These are phyloP conservation scores for Cistogaster globosa DNA, from an alignment of 2,888 invertebrate species.

Conservation along the genomic window DNA sequence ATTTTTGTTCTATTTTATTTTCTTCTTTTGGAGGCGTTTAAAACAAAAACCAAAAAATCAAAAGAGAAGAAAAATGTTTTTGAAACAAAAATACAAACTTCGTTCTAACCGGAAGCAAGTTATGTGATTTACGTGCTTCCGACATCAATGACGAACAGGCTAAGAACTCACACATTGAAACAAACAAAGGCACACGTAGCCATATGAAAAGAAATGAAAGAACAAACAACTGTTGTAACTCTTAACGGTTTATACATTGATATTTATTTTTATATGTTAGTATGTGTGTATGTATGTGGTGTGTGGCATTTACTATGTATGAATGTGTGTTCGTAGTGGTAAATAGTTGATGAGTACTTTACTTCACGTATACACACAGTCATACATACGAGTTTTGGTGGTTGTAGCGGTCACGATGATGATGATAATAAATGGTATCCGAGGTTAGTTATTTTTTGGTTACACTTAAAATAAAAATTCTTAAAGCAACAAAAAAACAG, in stretches of 20 bases:
- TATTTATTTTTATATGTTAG: not conserved
- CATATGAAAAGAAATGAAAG: conserved; percentile 4
- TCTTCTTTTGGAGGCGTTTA: conserved; percentile 39
- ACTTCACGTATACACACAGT: conserved; percentile 13
- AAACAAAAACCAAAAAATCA: conserved; percentile 14
- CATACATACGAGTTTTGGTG: conserved; percentile 11
- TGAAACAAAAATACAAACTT: conserved; percentile 57
- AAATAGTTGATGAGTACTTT: conserved; percentile 33
- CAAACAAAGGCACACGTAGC: not conserved
- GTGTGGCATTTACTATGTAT: not conserved
- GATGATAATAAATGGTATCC: conserved; percentile 69
- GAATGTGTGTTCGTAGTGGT: conserved; percentile 1
- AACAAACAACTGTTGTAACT: conserved; percentile 48
- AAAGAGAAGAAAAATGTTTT: conserved; percentile 9
- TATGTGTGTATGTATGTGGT: not conserved
- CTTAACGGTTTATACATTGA: not conserved
- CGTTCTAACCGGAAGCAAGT: conserved; percentile 72
- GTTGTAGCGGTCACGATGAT: conserved; percentile 35
- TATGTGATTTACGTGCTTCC: conserved; percentile 72
- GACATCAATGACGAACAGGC: conserved; percentile 65
- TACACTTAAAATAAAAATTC: not conserved
- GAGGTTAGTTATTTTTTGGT: conserved; percentile 69
- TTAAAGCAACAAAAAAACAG: not conserved
- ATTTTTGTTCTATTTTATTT: conserved; percentile 13
- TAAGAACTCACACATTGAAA: conserved; percentile 15